phyloP scores from a whole-genome alignment of 1,140 invertebrate genomes.

The Orius laevigatus region DNA sequence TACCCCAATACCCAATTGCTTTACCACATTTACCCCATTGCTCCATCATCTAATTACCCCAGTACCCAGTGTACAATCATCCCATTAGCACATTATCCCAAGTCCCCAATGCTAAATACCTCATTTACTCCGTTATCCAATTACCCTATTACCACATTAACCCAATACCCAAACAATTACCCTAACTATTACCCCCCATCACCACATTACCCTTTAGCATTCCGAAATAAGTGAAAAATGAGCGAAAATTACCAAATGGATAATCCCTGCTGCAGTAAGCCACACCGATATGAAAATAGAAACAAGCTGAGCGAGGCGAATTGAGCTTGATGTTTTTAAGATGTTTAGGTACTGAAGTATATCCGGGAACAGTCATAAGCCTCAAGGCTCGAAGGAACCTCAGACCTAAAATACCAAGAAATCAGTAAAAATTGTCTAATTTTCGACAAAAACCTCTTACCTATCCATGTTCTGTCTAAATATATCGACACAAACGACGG shows the following conservation, averaged over 20 bases:
- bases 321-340: constrained; percentile 96
- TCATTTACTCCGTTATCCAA: too few relatives aligned
- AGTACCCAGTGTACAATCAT: too few relatives aligned
- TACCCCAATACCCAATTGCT: too few relatives aligned
- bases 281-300: constrained; percentile 97
- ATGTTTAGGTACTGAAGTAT: constrained; percentile 99
- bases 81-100: too few relatives aligned
- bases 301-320: constrained; percentile 93
- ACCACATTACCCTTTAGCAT: neutral
- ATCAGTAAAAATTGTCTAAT: neutral
- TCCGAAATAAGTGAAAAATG: neutral
- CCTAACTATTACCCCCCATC: neutral
- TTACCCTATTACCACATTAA: too few relatives aligned
- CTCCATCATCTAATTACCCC: too few relatives aligned
- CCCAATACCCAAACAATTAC: too few relatives aligned
- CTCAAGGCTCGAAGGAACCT: constrained; percentile 97
- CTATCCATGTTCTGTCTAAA: constrained; percentile 99
- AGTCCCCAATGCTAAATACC: too few relatives aligned
- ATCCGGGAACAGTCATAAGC: constrained; percentile 98
- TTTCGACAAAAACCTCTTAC: constrained; percentile 36
- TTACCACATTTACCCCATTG: too few relatives aligned
- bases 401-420: constrained; percentile 51
- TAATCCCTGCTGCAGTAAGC: constrained; percentile 92
- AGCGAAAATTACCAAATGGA: constrained; percentile 70
- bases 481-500: constrained; percentile 99